Evolutionary conservation across 2,797 vertebrate genomes (phyloP).

Genomic region (Masticophis lateralis): DNA sequence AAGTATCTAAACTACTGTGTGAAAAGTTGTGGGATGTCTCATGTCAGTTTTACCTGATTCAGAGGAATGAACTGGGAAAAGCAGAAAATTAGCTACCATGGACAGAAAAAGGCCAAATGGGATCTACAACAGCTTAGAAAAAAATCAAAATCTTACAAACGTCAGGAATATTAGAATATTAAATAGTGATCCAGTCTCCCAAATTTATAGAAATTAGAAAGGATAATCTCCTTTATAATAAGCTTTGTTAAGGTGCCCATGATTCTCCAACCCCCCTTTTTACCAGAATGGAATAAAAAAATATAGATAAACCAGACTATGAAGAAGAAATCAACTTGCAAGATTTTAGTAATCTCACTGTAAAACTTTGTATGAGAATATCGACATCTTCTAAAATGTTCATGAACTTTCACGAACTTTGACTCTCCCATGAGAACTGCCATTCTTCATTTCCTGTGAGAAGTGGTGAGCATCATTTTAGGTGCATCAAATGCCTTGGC

Average conservation of each 20-base stretch:
- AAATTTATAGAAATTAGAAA: background rate
- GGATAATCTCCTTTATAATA: background rate
- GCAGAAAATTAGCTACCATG: background rate
- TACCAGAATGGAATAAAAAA: background rate
- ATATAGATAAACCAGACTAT: background rate
- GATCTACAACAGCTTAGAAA: background rate
- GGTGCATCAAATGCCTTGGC: background rate
- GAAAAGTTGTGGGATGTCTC: background rate
- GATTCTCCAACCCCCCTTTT: background rate
- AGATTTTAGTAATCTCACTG: background rate
- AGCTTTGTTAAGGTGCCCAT: background rate
- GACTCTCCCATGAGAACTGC: background rate
- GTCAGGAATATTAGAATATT: background rate
- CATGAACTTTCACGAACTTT: background rate
- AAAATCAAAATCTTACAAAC: background rate
- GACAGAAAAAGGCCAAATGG: background rate
- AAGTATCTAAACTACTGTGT: background rate
- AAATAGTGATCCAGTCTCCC: background rate
- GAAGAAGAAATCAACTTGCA: background rate
- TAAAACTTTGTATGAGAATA: background rate
- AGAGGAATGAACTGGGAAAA: background rate
- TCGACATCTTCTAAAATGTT: background rate
- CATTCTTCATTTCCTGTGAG: background rate
- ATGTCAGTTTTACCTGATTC: background rate
- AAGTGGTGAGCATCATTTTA: background rate